Evolutionary conservation across 64 coral and sea anemone species (phyloP).

Genomic region (Dendronephthya gigantea): DNA sequence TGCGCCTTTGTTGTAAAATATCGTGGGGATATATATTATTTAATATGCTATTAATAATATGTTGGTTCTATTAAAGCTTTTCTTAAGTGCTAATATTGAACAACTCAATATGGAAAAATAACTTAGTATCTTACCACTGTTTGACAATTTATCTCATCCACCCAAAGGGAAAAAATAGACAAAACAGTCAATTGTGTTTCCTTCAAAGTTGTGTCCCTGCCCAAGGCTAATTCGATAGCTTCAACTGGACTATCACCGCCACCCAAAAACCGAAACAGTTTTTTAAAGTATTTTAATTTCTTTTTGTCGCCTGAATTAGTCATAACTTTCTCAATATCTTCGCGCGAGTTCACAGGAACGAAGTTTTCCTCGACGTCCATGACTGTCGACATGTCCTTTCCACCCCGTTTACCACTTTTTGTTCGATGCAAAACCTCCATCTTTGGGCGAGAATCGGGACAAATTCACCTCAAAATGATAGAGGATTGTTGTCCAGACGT

Average conservation of each 20-base stretch:
- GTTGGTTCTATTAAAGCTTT: no score
- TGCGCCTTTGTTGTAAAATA: no score
- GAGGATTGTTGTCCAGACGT: no score
- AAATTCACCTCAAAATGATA: no score
- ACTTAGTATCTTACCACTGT: not conserved
- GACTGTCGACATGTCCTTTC: not conserved
- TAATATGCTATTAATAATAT: no score
- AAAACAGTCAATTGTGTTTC: conserved; percentile 39
- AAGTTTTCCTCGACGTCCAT: not conserved
- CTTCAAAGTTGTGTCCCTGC: conserved; percentile 40
- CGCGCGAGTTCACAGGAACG: not conserved
- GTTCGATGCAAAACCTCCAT: not conserved
- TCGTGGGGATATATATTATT: no score
- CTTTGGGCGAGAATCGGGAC: no score
- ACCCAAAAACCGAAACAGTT: conserved; percentile 34
- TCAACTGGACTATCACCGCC: conserved; percentile 56
- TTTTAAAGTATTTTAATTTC: not conserved
- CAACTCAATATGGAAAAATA: not conserved
- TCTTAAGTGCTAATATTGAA: not conserved
- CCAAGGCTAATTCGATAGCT: conserved; percentile 48
- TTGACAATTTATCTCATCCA: not conserved
- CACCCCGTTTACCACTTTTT: not conserved
- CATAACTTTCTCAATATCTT: not conserved
- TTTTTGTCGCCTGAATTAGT: not conserved
- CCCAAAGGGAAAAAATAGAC: not conserved